Conservation (phyloP, 2,113 vertebrate genomes). For the human region DNA sequence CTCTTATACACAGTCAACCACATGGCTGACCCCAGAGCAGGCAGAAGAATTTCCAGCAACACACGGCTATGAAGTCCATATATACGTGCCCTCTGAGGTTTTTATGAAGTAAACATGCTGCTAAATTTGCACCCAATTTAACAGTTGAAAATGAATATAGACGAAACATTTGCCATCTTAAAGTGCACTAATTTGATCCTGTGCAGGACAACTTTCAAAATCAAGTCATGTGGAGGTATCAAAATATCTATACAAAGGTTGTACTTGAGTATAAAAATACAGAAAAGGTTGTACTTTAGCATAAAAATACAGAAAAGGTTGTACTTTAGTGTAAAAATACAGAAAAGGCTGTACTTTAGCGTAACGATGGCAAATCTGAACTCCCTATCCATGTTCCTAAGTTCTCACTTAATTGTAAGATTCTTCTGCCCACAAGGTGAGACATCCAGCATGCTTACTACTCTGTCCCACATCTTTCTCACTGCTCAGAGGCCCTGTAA, state of each 20-base stretch:
- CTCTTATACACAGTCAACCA: not conserved
- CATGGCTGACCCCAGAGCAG: not conserved
- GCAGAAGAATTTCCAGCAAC: not conserved
- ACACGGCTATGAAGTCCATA: not conserved
- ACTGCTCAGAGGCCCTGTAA: not conserved
- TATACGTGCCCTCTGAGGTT: not conserved
- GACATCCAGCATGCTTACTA: not conserved
- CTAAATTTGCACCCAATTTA: not conserved
- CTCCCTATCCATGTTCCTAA: not conserved
- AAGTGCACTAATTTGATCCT: not conserved
- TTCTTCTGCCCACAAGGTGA: not conserved
- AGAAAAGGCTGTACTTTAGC: not conserved
- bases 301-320: constrained; percentile 19
- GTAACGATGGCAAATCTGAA: not conserved
- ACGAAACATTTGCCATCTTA: constrained; percentile 10
- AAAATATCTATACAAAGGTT: not conserved
- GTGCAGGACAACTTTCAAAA: not conserved
- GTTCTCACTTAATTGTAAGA: constrained; percentile 23
- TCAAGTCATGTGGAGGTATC: not conserved
- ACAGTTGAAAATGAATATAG: not conserved
- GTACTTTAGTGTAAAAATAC: not conserved
- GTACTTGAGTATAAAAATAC: not conserved
- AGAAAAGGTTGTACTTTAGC: not conserved
- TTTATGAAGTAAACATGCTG: not conserved
- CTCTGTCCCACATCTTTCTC: constrained; percentile 9